Percentiles rank a stretch among this genome's conserved stretches.
Conservation (phyloP, 2,113 vertebrate species). For the Castor canadensis region DNA sequence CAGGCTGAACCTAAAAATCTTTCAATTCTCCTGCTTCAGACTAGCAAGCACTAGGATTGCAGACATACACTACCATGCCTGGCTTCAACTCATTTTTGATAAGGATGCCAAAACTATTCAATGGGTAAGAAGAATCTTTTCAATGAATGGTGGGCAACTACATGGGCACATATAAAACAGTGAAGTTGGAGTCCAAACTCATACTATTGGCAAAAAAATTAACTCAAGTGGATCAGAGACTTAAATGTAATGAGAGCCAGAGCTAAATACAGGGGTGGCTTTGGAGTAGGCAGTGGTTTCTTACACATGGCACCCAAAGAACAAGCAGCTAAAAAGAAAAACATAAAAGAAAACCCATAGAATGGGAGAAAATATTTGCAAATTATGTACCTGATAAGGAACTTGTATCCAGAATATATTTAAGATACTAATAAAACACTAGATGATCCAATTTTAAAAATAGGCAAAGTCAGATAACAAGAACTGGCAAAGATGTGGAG, state of each 20-base stretch:
- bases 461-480: not conserved
- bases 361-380: not conserved
- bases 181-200: not conserved
- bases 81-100: not conserved
- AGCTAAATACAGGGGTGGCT: not conserved
- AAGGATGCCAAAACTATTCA: not conserved
- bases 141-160: not conserved
- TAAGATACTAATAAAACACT: conserved; percentile 33
- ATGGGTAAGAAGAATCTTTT: not conserved
- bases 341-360: not conserved
- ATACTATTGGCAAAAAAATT: not conserved
- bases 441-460: conserved; percentile 14
- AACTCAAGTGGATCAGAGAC: not conserved
- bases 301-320: conserved; percentile 4
- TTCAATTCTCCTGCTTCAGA: not conserved
- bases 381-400: conserved; percentile 15
- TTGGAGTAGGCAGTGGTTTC: not conserved
- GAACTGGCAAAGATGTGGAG: not conserved
- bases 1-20: not conserved
- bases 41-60: not conserved
- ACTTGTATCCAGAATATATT: not conserved
- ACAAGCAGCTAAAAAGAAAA: not conserved
- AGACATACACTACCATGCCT: not conserved
- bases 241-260: not conserved
- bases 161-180: not conserved